Evolutionary conservation across 1,140 invertebrate species (phyloP), one percentile per base, ranked within the genome.

Genomic region (Steinernema feltiae): DNA sequence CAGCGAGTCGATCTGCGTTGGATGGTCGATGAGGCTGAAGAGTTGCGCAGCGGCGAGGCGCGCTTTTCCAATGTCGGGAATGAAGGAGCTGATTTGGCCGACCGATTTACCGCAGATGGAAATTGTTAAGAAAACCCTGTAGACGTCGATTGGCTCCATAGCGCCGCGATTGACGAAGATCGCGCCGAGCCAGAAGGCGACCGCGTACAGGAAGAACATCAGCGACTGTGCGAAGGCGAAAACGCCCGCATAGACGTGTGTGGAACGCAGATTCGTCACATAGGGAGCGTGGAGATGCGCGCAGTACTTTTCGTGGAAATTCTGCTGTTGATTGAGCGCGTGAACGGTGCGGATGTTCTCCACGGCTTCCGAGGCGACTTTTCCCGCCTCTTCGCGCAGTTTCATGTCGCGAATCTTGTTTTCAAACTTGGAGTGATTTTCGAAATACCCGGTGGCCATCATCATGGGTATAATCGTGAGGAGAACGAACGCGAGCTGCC

Each of bases 151-250:
- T 15, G 88, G 85, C 46, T 76, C 71, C 88, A 88, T 88, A 27
- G 79, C 79, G 69, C 78, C 70, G 53, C 78, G 77, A 32, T 82
- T 78, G 1, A 89, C 87, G 48, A 89, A 84, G 53, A 86, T 84
- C 2, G 87, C 85, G 1, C 89, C 89, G 32, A 88, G 84, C 2
- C 85, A 82, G 79, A 93, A 89, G 15, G 87, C 84, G 15, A 87
- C 85, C n/a, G 88, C 89, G 79, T 89, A 89, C 72, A 88, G 87
- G 78, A 89, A 89, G 77, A 87, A 89, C 15, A 88, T 86, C 21
- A 89, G 76, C 30, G 85, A 84, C 76, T 88, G 87, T 41, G 88
- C 86, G 72, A 89, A 87, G 0, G 86, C 81, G 77, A 83, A 87
- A 1, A 85, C 84, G 21, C 53, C 72, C 21, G 79, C 84, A 72